These are phyloP conservation scores for Paradoxurus hermaphroditus DNA, from an alignment of 2,113 vertebrate genomes.

Conservation along the genomic window DNA sequence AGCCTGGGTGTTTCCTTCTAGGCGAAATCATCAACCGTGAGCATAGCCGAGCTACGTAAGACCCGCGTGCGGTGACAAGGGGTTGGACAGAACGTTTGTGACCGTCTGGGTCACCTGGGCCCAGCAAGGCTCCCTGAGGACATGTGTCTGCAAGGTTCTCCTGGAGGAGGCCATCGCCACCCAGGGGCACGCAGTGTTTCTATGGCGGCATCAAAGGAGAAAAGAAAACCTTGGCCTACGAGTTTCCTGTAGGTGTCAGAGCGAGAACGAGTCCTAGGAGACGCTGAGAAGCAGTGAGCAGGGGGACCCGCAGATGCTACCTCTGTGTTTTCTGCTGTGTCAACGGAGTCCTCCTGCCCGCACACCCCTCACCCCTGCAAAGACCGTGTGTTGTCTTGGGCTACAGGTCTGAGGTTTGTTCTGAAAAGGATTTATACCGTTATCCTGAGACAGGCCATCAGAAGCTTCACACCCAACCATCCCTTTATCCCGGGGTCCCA, in stretches of 20 bases:
- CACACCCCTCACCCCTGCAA: neutral
- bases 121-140: neutral
- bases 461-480: neutral
- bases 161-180: neutral
- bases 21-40: neutral
- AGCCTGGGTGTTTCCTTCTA: neutral
- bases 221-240: neutral
- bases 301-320: no score
- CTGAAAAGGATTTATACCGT: neutral
- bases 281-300: neutral
- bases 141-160: neutral
- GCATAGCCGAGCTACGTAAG: rapidly evolving
- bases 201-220: neutral
- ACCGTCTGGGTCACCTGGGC: neutral
- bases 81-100: neutral
- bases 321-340: neutral
- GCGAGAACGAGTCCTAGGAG: neutral
- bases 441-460: neutral
- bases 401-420: neutral
- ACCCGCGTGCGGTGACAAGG: neutral
- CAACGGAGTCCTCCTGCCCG: neutral
- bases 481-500: neutral
- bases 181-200: rapidly evolving
- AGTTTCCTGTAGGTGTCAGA: neutral
- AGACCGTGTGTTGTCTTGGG: neutral